Evolutionary conservation across 2,888 invertebrate species (phyloP), one percentile per base, ranked within the genome.

Genomic region (Nomada goodeniana): DNA sequence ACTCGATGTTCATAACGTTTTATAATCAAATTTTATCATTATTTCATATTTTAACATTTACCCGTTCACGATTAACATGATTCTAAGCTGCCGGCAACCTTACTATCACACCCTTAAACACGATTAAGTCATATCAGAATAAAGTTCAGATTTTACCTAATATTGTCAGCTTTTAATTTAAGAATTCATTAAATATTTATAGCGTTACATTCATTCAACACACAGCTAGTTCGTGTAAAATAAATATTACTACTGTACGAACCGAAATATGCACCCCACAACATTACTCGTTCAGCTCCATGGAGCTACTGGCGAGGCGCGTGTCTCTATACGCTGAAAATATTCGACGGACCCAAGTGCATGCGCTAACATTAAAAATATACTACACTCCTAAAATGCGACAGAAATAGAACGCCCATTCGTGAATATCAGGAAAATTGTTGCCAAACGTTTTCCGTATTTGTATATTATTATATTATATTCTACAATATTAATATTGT

Each of bases 281-380:
- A 26, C 2, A 61, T 71, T 65, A 20, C 63, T 55, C 61, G 57
- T 29, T 11, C 55, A 61, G 13, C 26, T 65, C 23, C 73, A 15
- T 57, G 36, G 52, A 75, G 36, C 64, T 23, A 83, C 76, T 84
- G 59, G 52, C 55, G 55, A 23, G 57, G 20, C 72, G 61, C 60
- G 36, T 52, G 3, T 13, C 55, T 53, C 4, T 15, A 20, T 11
- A 65, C 53, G 20, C 52, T 55, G 36, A 83, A 80, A 80, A 83
- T 80, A 80, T 72, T 47, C 47, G 47, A 69, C 59, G 26, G 20
- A 64, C 9, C 42, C 11, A 23, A 44, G 7, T 55, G 42, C 5
- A n/a, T 60, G 13, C 55, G 26, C n/a, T 13, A 5, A n/a, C 3
- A 55, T 20, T 20, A 53, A 29, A 47, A 67, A 36, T 61, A 53